These are phyloP conservation scores for Drosophila truncata DNA, from an alignment of 1,140 invertebrate genomes.

Conservation along the genomic window DNA sequence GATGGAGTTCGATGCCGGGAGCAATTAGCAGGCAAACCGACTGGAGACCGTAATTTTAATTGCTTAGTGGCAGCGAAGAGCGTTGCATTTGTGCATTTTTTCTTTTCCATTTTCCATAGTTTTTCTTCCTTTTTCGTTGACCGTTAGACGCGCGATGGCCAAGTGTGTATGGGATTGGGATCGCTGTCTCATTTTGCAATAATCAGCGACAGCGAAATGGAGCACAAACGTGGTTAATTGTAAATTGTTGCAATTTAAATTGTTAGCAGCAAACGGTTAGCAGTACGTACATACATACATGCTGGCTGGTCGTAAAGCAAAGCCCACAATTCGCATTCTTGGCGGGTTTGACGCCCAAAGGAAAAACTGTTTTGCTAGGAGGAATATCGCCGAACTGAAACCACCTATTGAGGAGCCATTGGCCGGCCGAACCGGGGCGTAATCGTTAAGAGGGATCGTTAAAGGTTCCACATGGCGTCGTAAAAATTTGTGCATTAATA, in stretches of 20 bases:
- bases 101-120: slow-evolving; percentile 1
- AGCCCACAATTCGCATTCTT: slow-evolving; percentile 47
- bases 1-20: slow-evolving; percentile 35
- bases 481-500: slow-evolving; percentile 81
- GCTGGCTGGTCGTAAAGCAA: slow-evolving; percentile 36
- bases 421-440: slow-evolving; percentile 27
- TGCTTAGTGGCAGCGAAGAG: slow-evolving; percentile 51
- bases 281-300: slow-evolving; percentile 17
- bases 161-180: slow-evolving; percentile 43
- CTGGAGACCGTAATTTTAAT: slow-evolving; percentile 69
- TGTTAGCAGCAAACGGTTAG: slow-evolving; percentile 70
- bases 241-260: slow-evolving; percentile 83
- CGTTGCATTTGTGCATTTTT: slow-evolving; percentile 55
- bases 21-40: slow-evolving; percentile 56
- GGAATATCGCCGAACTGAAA: slow-evolving; percentile 19
- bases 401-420: slow-evolving; percentile 49
- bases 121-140: slow-evolving; percentile 39
- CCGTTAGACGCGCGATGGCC: slow-evolving; percentile 63
- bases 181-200: slow-evolving; percentile 66
- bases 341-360: background rate
- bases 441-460: slow-evolving; percentile 73
- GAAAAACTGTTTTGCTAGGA: slow-evolving; percentile 32
- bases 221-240: slow-evolving; percentile 83
- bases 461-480: slow-evolving; percentile 60
- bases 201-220: slow-evolving; percentile 76